These are phyloP conservation scores for Silurus asotus DNA, from an alignment of 2,113 vertebrate species.

Conservation along the genomic window DNA sequence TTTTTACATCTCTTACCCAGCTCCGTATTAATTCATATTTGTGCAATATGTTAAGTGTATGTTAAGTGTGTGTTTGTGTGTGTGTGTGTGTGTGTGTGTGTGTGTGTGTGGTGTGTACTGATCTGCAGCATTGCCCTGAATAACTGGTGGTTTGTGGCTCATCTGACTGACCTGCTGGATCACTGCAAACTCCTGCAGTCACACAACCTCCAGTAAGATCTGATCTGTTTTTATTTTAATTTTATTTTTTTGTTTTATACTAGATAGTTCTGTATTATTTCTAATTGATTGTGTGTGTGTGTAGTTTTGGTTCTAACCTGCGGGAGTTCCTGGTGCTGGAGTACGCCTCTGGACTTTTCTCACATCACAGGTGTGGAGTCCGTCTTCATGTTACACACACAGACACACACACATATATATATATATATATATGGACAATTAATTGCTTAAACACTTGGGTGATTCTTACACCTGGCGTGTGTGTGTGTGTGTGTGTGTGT, in stretches of 20 bases:
- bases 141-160: constrained; percentile 99
- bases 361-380: constrained; percentile 86
- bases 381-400: not conserved
- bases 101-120: constrained; percentile 6
- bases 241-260: no score
- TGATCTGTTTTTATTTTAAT: not conserved
- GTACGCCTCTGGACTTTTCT: constrained; percentile 92
- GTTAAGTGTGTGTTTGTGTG: not conserved
- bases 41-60: not conserved
- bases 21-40: not conserved
- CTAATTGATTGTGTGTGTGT: constrained; percentile 26
- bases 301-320: constrained; percentile 94
- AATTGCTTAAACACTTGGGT: no score
- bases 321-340: constrained; percentile 94
- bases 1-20: no score
- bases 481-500: not conserved
- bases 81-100: constrained; percentile 7
- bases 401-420: not conserved
- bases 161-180: constrained; percentile 93
- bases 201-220: constrained; percentile 89
- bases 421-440: no score
- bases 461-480: not conserved
- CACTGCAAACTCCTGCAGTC: constrained; percentile 95
- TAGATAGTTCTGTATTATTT: not conserved
- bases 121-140: constrained; percentile 85